Base-by-base conservation (phyloP, 1,140 invertebrate species). In the Drosophila asahinai region DNA sequence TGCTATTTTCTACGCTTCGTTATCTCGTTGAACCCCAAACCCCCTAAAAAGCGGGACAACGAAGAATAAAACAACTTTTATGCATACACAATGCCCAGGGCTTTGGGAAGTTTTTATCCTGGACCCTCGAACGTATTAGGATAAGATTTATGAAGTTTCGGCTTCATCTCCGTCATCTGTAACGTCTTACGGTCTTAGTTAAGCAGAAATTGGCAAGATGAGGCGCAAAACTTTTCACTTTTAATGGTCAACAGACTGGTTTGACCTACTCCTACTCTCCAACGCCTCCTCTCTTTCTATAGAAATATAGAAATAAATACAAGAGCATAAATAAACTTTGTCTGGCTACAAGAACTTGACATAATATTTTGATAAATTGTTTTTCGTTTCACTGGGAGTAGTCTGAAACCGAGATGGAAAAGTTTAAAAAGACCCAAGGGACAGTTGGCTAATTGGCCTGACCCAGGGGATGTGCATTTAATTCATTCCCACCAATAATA, bases 321-420 rank as follows among this genome's bases (percentile, higher is more conserved):
- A 77, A 75, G 64, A 42, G 64, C 40, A 84, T 70, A 77, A 54
- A 73, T 64, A 77, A 86, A 80, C 65, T 83, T 83, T 83, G 61
- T 70, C 78, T 77, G 52, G 33, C 74, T 51, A 72, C 72, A 38
- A 59, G 79, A 73, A 71, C 80, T 86, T 81, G 77, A 81, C 82
- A 86, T 86, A 86, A 84, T 86, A 87, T 87, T 89, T 81, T 87
- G 84, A 87, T 87, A 81, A 89, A 87, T 87, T 89, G 84, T 87
- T 87, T 72, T 79, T 64, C 66, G 49, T 58, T 79, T 72, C 48
- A 30, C 55, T 49, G 30, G 47, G 36, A 19, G 45, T 22, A n/a
- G 12, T 27, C 36, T 14, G 67, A 48, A 60, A 64, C 17, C 12
- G 70, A 51, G 68, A 43, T 42, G 55, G 45, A 22, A 70, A 63